A percentile compares a stretch with the other conserved stretches of the same genome.
These are phyloP conservation scores for Parazoanthus swiftii DNA, from an alignment of 92 coral and sea anemone genomes.

Conservation along the genomic window DNA sequence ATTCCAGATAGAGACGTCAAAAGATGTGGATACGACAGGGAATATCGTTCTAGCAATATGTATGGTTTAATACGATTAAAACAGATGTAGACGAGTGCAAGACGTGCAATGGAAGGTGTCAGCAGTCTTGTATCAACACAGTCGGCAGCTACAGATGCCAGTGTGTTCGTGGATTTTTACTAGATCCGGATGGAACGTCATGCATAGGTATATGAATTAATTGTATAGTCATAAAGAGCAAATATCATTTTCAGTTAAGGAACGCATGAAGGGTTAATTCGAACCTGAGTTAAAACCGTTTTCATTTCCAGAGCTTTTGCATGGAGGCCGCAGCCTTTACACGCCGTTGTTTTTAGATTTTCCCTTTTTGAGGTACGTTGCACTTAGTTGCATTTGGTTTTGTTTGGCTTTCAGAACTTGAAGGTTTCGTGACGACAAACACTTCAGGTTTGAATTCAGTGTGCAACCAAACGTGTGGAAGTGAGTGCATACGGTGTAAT, in stretches of 20 bases:
- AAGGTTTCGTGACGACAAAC: not conserved
- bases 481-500: constrained; percentile 3
- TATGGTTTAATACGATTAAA: not conserved
- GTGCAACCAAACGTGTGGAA: constrained; percentile 11
- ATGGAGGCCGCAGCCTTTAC: no score
- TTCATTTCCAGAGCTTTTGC: no score
- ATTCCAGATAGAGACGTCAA: not conserved
- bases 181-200: constrained; percentile 20
- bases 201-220: constrained; percentile 3
- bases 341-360: no score
- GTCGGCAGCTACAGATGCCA: constrained; percentile 3
- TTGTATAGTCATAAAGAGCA: not conserved
- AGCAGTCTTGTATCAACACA: constrained; percentile 18
- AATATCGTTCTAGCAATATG: not conserved
- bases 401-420: not conserved
- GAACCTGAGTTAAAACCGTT: no score
- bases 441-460: not conserved
- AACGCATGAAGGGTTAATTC: no score
- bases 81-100: constrained; percentile 12
- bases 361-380: not conserved
- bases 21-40: not conserved
- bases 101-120: constrained; percentile 3
- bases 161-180: constrained; percentile 13
- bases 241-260: no score
- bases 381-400: not conserved